Evolutionary conservation across 2,113 vertebrate species (phyloP).

Genomic region (Eublepharis macularius): DNA sequence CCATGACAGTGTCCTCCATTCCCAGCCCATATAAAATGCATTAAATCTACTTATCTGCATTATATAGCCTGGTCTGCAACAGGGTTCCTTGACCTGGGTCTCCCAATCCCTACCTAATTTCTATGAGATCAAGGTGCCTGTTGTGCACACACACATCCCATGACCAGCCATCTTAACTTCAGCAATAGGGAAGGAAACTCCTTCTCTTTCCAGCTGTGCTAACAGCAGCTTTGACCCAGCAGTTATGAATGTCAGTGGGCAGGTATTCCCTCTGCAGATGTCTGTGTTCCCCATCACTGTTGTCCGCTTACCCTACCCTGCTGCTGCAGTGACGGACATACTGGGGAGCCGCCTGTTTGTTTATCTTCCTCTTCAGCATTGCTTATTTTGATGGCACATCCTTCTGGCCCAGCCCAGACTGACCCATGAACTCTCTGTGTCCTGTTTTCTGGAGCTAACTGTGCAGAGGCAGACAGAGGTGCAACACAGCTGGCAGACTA

Average conservation of each 20-base stretch:
- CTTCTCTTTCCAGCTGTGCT: constrained; percentile 25
- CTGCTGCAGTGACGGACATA: constrained; percentile 24
- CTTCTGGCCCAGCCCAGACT: constrained; percentile 69
- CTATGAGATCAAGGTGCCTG: not conserved
- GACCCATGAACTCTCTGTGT: constrained; percentile 74
- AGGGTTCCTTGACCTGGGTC: not conserved
- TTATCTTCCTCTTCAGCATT: constrained; percentile 77
- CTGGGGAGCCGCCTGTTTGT: constrained; percentile 72
- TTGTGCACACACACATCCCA: not conserved
- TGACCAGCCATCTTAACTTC: not conserved
- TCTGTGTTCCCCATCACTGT: constrained; percentile 5
- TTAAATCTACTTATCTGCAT: too few species aligned
- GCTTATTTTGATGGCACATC: constrained; percentile 84
- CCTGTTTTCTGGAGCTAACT: constrained; percentile 76
- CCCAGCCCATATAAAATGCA: not conserved
- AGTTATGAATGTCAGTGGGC: constrained; percentile 61
- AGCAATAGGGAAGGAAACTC: not conserved
- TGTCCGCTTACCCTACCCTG: constrained; percentile 34
- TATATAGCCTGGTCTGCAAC: not conserved
- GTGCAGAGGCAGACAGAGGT: constrained; percentile 41
- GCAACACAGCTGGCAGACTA: constrained; percentile 32
- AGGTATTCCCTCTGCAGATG: constrained; percentile 39
- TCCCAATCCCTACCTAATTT: not conserved
- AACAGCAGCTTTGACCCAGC: constrained; percentile 60
- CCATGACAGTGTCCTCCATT: too few species aligned